Base-by-base conservation (phyloP, 2,797 vertebrate species). In the Siniperca undulata region DNA sequence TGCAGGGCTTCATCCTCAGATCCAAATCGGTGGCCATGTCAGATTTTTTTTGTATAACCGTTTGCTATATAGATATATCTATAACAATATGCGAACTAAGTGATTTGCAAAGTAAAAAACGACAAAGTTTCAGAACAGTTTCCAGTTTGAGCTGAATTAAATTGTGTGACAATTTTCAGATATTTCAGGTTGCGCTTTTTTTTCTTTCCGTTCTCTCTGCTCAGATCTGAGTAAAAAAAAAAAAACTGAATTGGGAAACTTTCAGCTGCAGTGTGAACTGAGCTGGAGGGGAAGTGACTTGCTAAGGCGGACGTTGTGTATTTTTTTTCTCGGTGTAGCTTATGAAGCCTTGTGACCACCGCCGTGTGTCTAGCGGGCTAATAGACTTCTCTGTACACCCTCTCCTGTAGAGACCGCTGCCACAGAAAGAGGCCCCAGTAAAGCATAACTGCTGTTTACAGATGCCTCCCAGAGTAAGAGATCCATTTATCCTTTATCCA, bases 371-470 rank as follows among this genome's bases (percentile, higher is more conserved):
- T 50, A 81, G 85, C 82, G 69, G 92, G 90, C 94, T 96, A 96
- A 96, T 92, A 94, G 94, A 87, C 91, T 94, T 95, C 90, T 96
- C 90, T 96, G 93, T 95, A 88, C 94, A 93, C 93, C 95, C 93
- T 96, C 92, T 96, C 95, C 94, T 90, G 88, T 96, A 96, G 95
- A 96, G 93, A 94, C 92, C 92, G 88, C 92, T 88, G 95, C 94
- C 94, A 92, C 94, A 95, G 94, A 96, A 94, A 96, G 95, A 95
- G 91, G 91, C 90, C 89, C 93, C 95, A 92, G 92, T 96, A 95
- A 96, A 95, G 93, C 95, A 95, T 95, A 95, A 90, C 95, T 95
- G 94, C 95, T 95, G 95, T 95, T 95, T 96, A 92, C 95, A 95
- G 95, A 95, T 92, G 92, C 93, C 93, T 94, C 93, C 93, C 93